A percentile compares a stretch with the other conserved stretches of the same genome.
Evolutionary conservation across 2,888 invertebrate genomes (phyloP).

Genomic region (Drosophila yooni): DNA sequence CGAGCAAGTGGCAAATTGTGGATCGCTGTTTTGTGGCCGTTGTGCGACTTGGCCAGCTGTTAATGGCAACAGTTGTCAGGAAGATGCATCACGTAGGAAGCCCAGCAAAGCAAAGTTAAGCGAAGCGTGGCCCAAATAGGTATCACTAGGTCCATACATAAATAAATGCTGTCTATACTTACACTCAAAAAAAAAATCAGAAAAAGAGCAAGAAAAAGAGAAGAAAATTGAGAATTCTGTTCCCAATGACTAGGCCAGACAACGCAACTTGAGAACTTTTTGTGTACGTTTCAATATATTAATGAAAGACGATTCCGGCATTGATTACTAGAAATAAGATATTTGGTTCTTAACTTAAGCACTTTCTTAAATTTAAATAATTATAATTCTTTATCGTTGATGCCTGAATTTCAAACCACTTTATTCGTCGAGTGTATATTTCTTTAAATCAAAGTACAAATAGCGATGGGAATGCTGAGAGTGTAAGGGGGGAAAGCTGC

Average conservation of each 20-base stretch:
- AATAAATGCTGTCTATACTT: constrained; percentile 38
- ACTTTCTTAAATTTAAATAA: background rate
- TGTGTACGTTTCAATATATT: background rate
- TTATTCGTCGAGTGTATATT: background rate
- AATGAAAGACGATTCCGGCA: background rate
- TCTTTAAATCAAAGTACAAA: constrained; percentile 44
- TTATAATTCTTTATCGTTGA: no score
- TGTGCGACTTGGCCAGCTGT: constrained; percentile 58
- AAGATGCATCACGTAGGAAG: constrained; percentile 42
- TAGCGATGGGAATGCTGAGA: constrained; percentile 29
- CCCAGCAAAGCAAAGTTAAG: constrained; percentile 1
- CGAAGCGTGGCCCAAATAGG: constrained; percentile 15
- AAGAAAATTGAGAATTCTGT: background rate
- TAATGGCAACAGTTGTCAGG: constrained; percentile 80
- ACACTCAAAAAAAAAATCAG: background rate
- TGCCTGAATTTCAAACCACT: no score
- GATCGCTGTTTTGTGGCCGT: constrained; percentile 36
- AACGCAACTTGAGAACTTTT: background rate
- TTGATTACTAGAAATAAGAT: background rate
- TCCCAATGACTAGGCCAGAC: background rate
- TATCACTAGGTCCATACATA: constrained; percentile 45
- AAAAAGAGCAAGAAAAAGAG: no score
- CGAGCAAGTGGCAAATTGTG: constrained; percentile 54
- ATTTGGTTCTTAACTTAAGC: background rate
- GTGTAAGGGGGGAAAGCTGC: background rate